A percentile compares a stretch with the other conserved stretches of the same genome.
phyloP scores from a whole-genome alignment of 1,140 invertebrate species.

The Adoxophyes honmai region DNA sequence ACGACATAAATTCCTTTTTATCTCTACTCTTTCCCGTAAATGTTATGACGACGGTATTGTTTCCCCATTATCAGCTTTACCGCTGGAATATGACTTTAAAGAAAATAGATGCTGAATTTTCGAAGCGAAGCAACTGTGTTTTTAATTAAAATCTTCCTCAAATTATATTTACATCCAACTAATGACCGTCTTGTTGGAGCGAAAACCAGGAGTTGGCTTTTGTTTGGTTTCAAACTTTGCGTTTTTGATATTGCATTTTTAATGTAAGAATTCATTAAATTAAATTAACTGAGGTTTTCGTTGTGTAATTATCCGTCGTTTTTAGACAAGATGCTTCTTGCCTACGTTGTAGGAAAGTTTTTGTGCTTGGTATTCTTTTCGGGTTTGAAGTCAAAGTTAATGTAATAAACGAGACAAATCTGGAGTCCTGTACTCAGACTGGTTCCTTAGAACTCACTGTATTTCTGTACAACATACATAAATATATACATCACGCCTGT shows the following conservation, averaged over 20 bases:
- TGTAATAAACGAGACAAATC: no score
- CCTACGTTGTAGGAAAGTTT: no score
- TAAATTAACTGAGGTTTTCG: no score
- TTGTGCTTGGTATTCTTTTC: no score
- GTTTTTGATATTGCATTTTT: neutral
- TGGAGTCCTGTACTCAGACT: no score
- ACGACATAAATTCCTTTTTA: neutral
- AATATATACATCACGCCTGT: no score
- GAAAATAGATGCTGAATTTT: neutral
- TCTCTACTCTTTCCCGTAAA: neutral
- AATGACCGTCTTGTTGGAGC: conserved; percentile 1
- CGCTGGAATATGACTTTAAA: neutral
- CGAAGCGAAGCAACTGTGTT: neutral
- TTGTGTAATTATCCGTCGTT: no score
- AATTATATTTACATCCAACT: conserved; percentile 7
- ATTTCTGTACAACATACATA: no score
- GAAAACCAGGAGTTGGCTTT: neutral
- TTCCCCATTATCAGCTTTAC: neutral
- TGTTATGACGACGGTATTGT: neutral
- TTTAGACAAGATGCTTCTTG: no score
- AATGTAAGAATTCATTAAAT: neutral
- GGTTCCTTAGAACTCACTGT: no score
- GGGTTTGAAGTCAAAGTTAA: no score
- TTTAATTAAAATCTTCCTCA: conserved; percentile 11
- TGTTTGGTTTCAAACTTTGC: neutral